Evolutionary conservation across 2,113 vertebrate species (phyloP).

Genomic region (Phodopus roborovskii): DNA sequence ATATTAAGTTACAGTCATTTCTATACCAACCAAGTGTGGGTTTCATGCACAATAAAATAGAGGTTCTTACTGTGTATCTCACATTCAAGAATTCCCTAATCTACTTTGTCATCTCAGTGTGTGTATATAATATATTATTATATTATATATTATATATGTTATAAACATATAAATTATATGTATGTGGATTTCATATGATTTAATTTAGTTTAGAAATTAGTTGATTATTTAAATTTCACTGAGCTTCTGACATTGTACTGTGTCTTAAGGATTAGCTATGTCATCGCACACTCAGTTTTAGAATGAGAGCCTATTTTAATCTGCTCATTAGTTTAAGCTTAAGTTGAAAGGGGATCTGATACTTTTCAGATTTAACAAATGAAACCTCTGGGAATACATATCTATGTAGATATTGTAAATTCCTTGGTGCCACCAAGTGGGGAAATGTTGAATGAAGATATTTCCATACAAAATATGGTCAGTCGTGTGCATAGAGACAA

Average conservation of each 20-base stretch:
- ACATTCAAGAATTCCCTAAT: too few species aligned
- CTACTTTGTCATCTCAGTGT: too few species aligned
- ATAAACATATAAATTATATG: not conserved
- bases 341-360: conserved; percentile 31
- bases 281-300: not conserved
- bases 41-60: conserved; percentile 8
- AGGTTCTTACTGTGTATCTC: too few species aligned
- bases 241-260: not conserved
- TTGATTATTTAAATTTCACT: conserved; percentile 64
- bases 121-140: not conserved
- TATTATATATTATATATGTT: not conserved
- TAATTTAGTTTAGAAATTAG: conserved; percentile 52
- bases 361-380: not conserved
- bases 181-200: conserved; percentile 51
- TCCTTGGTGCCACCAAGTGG: conserved; percentile 72
- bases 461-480: conserved; percentile 27
- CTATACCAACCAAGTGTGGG: conserved; percentile 6
- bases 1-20: not conserved
- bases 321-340: conserved; percentile 25
- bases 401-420: conserved; percentile 38
- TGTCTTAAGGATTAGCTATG: not conserved
- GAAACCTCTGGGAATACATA: not conserved
- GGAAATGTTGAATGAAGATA: conserved; percentile 55
- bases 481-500: not conserved
- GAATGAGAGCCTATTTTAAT: not conserved